Conservation (phyloP, 2,113 vertebrate genomes). For the Leptobrachium leishanense region DNA sequence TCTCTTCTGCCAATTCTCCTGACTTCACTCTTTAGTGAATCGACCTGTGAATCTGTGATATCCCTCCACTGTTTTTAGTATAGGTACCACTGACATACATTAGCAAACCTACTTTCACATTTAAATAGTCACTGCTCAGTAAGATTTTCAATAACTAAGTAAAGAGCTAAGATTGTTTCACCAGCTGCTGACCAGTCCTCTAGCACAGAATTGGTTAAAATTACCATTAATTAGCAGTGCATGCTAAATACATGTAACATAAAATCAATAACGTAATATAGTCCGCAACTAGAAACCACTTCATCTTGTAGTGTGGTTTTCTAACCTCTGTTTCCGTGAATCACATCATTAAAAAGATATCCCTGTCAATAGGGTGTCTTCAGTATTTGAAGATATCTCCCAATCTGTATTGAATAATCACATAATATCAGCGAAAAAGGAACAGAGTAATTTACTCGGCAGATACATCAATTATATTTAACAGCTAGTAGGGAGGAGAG, state of each 20-base stretch:
- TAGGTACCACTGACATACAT: no score
- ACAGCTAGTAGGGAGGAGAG: background rate
- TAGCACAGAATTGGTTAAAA: background rate
- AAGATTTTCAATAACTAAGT: no score
- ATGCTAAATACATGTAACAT: conserved; percentile 28
- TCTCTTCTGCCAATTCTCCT: no score
- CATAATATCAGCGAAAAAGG: conserved; percentile 29
- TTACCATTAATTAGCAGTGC: conserved; percentile 31
- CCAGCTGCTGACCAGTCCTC: no score
- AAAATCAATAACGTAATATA: conserved; percentile 42
- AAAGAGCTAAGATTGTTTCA: no score
- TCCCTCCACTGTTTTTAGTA: no score
- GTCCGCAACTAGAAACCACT: conserved; percentile 31
- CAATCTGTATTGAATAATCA: conserved; percentile 9
- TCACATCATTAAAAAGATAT: conserved; percentile 35
- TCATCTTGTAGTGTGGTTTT: conserved; percentile 20
- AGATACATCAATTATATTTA: background rate
- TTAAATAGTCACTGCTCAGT: no score
- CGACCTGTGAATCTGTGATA: no score
- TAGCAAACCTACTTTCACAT: no score
- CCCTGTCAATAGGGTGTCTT: conserved; percentile 8
- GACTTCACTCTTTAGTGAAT: no score
- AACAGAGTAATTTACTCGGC: background rate
- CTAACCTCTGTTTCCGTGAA: conserved; percentile 27
- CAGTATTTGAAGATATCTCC: conserved; percentile 21